Percentiles rank a stretch among this genome's conserved stretches.
phyloP scores from a whole-genome alignment of 2,888 invertebrate species.

The Ophion ellenae region DNA sequence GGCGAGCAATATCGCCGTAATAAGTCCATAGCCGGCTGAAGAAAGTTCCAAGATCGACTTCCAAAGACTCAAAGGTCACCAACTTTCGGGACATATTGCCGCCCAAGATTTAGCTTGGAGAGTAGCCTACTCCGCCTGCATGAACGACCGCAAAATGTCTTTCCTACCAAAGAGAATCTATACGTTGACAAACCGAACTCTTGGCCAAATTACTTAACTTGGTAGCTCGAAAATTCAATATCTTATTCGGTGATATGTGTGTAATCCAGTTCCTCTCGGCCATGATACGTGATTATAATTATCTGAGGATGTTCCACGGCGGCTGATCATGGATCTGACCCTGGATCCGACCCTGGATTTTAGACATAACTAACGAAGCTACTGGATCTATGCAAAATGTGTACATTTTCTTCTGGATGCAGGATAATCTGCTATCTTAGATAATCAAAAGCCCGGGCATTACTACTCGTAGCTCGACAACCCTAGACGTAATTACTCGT shows the following conservation, averaged over 20 bases:
- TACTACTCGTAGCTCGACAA: too few species aligned
- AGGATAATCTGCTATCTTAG: neutral
- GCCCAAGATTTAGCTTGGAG: constrained; percentile 21
- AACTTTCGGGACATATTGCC: constrained; percentile 42
- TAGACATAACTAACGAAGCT: neutral
- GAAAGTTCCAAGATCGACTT: constrained; percentile 28
- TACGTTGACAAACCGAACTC: constrained; percentile 2
- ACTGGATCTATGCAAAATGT: neutral
- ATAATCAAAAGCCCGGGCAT: neutral
- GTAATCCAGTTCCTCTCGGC: neutral
- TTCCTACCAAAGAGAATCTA: neutral
- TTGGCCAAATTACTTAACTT: constrained; percentile 3
- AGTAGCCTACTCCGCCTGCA: neutral
- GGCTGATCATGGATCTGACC: neutral
- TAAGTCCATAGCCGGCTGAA: constrained; percentile 11
- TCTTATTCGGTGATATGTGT: neutral
- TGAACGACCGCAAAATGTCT: constrained; percentile 1
- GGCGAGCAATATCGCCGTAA: neutral
- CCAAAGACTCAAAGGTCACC: constrained; percentile 43
- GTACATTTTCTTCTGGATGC: neutral
- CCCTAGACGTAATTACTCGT: neutral
- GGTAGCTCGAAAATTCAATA: neutral
- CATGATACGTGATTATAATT: neutral
- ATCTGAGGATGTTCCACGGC: neutral
- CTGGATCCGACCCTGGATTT: too few species aligned